These are phyloP conservation scores for Parauchenoglanis ngamensis DNA, from an alignment of 2,797 vertebrate genomes.

Conservation along the genomic window DNA sequence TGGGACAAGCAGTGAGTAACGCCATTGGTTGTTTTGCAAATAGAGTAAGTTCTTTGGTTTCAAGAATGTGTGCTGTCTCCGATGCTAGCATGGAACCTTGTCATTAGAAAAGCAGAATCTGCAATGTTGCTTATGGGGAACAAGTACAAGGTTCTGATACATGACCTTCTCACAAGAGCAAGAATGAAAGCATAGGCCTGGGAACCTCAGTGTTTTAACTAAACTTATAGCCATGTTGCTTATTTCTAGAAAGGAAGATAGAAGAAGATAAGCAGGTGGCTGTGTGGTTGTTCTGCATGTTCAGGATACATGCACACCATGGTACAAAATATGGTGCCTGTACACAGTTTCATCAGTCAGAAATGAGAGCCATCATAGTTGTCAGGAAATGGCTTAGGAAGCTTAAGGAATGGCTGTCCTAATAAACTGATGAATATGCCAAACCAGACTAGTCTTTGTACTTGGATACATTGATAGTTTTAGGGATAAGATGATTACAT, in stretches of 20 bases:
- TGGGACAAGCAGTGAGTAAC: too few species aligned
- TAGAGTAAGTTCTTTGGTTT: not conserved
- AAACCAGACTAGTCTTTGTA: not conserved
- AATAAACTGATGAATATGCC: not conserved
- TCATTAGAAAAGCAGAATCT: not conserved
- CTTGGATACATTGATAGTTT: not conserved
- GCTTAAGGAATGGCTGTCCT: not conserved
- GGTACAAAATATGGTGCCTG: not conserved
- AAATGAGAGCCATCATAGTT: not conserved
- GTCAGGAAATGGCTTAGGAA: not conserved
- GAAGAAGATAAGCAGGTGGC: not conserved
- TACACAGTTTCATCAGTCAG: not conserved
- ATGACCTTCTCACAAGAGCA: not conserved
- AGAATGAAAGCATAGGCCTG: not conserved
- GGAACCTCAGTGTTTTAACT: not conserved
- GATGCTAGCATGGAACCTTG: not conserved
- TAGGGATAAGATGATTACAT: not conserved
- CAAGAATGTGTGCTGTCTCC: too few species aligned
- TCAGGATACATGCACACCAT: too few species aligned
- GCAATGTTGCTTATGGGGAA: not conserved
- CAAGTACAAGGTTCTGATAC: not conserved
- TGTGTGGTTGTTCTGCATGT: not conserved
- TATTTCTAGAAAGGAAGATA: not conserved
- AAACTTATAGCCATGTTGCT: not conserved
- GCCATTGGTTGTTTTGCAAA: not conserved